phyloP scores from a whole-genome alignment of 2,888 invertebrate species.

The Mythimna ferrago region DNA sequence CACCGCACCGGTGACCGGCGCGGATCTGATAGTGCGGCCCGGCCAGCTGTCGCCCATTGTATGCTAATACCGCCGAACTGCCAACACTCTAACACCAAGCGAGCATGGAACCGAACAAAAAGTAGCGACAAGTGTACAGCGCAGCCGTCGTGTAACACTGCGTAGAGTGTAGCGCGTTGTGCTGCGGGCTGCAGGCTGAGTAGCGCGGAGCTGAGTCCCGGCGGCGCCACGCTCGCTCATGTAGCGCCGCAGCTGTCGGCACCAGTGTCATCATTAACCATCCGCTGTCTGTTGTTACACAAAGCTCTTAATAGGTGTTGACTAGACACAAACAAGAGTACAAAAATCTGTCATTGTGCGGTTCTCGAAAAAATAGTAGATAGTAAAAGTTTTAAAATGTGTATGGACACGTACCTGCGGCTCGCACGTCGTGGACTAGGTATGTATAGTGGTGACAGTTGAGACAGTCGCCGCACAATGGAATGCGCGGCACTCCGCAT shows the following conservation, averaged over 20 bases:
- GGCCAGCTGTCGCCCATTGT: slow-evolving; percentile 78
- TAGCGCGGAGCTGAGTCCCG: not conserved
- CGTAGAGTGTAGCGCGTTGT: too few species aligned
- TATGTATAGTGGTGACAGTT: slow-evolving; percentile 33
- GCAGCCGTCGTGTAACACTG: slow-evolving; percentile 1
- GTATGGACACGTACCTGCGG: not conserved
- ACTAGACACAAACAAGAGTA: slow-evolving; percentile 16
- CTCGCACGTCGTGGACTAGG: slow-evolving; percentile 13
- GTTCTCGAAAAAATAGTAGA: not conserved
- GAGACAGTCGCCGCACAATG: slow-evolving; percentile 19
- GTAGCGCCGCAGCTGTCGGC: slow-evolving; percentile 34
- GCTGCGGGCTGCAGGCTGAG: not conserved
- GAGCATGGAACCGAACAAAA: slow-evolving; percentile 57
- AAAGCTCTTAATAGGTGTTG: slow-evolving; percentile 25
- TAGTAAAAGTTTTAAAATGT: slow-evolving; percentile 11
- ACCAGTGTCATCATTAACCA: slow-evolving; percentile 26
- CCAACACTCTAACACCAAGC: slow-evolving; percentile 53
- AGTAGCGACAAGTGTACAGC: slow-evolving; percentile 47
- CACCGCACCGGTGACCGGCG: not conserved
- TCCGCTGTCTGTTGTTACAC: slow-evolving; percentile 12
- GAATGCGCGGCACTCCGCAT: slow-evolving; percentile 28
- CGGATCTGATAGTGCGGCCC: slow-evolving; percentile 58
- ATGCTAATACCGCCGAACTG: slow-evolving; percentile 74
- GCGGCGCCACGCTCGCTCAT: not conserved
- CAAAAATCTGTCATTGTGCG: slow-evolving; percentile 15